Base-by-base conservation (phyloP, 2,888 invertebrate species). In the Caenorhabditis sp. region DNA sequence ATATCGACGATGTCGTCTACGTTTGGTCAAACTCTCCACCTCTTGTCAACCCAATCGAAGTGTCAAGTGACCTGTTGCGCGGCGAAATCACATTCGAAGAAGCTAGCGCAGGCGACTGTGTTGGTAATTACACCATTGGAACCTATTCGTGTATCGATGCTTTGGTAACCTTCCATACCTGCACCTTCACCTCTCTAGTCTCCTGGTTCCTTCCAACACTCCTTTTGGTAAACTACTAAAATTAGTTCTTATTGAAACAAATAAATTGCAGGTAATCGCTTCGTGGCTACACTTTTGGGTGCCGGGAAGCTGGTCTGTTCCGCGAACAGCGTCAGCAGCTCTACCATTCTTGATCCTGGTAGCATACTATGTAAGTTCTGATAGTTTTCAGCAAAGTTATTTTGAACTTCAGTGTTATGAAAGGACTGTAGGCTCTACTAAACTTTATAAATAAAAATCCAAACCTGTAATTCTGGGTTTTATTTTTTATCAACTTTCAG, bases 321-420 rank as follows among this genome's bases (percentile, higher is more conserved):
- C 87, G 1, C 76, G 87, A 56, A 82, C 83, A 4, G 59, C 83
- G 59, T 84, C 84, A n/a, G 84, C 87, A 14, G 78, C 83, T 23
- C 63, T 81, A 21, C 87, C 87, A 20, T 85, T 87, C 78, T 69
- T 85, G 67, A 80, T 87, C 57, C 81, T 87, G 59, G 79, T 83
- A 94, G 93, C 91, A 5, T 72, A 86, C 50, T 79, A 84, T 57
- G 79, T 82, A 23, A 61, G 77, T 66, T 4, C 8, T 8, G 3
- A 17, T 7, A 20, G 31, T 53, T 12, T 14, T 31, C n/a, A n/a
- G n/a, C n/a, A n/a, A n/a, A n/a, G n/a, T n/a, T n/a, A n/a, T n/a
- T n/a, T n/a, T n/a, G n/a, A n/a, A n/a, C n/a, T n/a, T n/a, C n/a
- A n/a, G n/a, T n/a, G n/a, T n/a, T n/a, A n/a, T n/a, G n/a, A n/a